Evolutionary conservation across 2,888 invertebrate species (phyloP).

Genomic region (Noctua pronuba): DNA sequence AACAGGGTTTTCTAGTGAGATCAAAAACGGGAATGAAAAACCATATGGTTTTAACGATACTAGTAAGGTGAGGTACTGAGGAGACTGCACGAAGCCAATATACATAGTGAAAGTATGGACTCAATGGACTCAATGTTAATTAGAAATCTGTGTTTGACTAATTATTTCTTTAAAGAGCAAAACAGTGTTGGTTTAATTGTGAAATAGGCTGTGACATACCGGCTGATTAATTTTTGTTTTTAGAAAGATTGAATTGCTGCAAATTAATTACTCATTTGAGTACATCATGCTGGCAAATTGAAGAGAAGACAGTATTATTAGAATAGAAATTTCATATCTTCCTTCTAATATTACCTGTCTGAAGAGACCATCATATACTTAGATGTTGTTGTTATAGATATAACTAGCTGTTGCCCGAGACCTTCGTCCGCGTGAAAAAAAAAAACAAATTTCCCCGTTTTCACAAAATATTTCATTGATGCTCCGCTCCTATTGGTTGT

Average conservation of each 20-base stretch:
- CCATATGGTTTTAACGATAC: not conserved
- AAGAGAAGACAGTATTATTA: not conserved
- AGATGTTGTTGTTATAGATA: not conserved
- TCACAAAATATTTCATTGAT: no score
- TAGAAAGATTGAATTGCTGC: not conserved
- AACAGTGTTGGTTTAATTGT: not conserved
- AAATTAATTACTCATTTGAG: not conserved
- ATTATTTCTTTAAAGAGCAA: not conserved
- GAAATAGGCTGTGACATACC: slow-evolving; percentile 4
- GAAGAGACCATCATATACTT: not conserved
- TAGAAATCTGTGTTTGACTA: not conserved
- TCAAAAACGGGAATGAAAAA: not conserved
- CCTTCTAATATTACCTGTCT: not conserved
- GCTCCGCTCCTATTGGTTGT: no score
- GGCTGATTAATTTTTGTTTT: not conserved
- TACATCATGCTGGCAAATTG: not conserved
- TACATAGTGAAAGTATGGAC: slow-evolving; percentile 1
- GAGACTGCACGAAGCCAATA: not conserved
- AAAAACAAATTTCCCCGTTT: no score
- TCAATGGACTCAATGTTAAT: not conserved
- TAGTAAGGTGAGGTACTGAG: not conserved
- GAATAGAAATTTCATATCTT: not conserved
- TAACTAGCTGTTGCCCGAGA: no score
- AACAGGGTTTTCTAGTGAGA: not conserved
- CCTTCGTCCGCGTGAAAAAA: no score